Conservation (phyloP, 2,888 invertebrate genomes). For the Stenodema calcarata region DNA sequence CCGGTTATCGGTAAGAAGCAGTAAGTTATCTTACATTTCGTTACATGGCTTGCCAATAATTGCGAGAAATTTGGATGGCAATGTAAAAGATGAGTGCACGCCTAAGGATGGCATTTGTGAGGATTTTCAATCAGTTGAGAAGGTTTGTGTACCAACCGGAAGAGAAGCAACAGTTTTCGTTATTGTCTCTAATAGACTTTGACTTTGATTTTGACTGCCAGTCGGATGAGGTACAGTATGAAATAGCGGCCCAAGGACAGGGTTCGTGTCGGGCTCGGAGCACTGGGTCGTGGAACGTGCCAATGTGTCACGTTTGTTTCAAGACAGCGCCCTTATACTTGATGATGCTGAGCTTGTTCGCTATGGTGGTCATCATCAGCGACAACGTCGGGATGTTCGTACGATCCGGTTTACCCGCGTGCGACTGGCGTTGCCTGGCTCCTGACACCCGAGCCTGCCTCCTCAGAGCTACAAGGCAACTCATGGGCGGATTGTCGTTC, state of each 20-base stretch:
- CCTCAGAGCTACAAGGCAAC: not conserved
- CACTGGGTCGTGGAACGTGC: not conserved
- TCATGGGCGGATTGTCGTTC: not conserved
- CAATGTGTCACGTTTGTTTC: not conserved
- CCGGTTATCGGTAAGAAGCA: no score
- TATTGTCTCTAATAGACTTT: not conserved
- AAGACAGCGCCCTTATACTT: not conserved
- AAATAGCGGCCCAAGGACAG: not conserved
- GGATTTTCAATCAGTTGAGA: not conserved
- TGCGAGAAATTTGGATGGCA: no score
- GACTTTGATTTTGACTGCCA: not conserved
- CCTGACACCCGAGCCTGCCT: not conserved
- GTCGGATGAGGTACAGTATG: not conserved
- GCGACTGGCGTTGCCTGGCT: not conserved
- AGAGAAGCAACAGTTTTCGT: not conserved
- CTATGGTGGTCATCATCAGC: not conserved
- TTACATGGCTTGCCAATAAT: no score
- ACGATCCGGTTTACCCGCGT: not conserved
- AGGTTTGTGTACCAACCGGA: not conserved
- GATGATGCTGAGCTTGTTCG: not conserved
- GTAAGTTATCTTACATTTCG: no score
- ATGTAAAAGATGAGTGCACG: no score
- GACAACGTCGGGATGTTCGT: not conserved
- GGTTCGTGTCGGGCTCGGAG: not conserved
- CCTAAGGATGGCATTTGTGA: no score